Percentiles rank a stretch among this genome's conserved stretches.
These are phyloP conservation scores for Leucania comma DNA, from an alignment of 2,888 invertebrate species.

Conservation along the genomic window DNA sequence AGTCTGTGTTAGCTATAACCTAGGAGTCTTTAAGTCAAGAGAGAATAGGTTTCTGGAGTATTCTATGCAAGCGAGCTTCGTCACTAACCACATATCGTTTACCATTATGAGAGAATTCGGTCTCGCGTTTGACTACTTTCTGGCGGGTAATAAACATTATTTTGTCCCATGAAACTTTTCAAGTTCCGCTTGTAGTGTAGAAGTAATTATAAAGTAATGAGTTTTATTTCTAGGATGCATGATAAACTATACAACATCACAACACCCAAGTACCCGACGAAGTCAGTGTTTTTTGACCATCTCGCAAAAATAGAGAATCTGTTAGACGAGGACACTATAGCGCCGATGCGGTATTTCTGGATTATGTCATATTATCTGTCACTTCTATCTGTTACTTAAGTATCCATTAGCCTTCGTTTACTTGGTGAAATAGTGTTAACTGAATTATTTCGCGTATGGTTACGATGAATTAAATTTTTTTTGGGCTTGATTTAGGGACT, in stretches of 20 bases:
- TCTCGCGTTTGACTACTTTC: no score
- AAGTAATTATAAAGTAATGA: constrained; percentile 76
- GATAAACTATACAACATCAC: background rate
- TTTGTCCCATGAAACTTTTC: background rate
- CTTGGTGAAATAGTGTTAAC: background rate
- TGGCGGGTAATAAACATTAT: no score
- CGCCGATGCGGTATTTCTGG: constrained; percentile 9
- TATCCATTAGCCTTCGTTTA: no score
- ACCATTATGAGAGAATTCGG: no score
- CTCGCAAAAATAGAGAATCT: constrained; percentile 15
- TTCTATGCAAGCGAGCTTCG: no score
- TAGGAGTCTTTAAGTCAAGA: no score
- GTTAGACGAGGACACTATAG: background rate
- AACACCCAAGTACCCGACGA: background rate
- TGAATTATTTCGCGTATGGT: no score
- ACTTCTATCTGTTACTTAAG: background rate
- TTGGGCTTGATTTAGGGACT: no score
- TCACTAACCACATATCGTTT: no score
- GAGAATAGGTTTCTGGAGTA: no score
- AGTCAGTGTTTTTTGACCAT: constrained; percentile 20
- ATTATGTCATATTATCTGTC: background rate
- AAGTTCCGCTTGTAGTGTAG: background rate
- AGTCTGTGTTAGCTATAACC: no score
- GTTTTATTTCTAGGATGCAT: constrained; percentile 26
- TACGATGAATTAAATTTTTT: no score